Percentiles rank a stretch among this genome's conserved stretches.
Conservation (phyloP, 2,113 vertebrate genomes). For the Neogale vison region DNA sequence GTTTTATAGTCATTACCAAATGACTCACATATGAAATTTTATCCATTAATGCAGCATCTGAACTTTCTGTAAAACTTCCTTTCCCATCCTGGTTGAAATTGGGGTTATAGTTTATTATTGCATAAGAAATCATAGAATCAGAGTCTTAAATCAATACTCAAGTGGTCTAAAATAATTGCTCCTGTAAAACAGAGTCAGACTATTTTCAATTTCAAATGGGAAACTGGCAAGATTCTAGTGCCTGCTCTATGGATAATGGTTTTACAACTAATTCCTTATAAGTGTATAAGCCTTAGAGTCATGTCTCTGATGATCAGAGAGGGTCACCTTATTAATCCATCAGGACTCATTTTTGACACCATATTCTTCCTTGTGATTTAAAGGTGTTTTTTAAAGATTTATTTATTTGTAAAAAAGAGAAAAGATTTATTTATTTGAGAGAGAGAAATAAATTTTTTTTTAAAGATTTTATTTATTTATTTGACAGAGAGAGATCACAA, state of each 20-base stretch:
- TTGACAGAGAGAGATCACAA: neutral
- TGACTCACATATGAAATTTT: neutral
- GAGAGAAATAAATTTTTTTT: no score
- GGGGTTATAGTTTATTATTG: slow-evolving; percentile 32
- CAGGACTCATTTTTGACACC: neutral
- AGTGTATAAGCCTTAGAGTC: neutral
- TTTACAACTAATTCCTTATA: slow-evolving; percentile 3
- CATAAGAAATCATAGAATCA: slow-evolving; percentile 4
- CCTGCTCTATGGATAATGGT: neutral
- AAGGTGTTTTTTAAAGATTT: neutral
- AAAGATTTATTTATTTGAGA: neutral
- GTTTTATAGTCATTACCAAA: neutral
- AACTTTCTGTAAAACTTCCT: neutral
- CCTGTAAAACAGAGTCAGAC: slow-evolving; percentile 32
- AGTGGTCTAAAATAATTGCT: slow-evolving; percentile 44
- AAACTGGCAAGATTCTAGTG: neutral
- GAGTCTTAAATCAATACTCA: slow-evolving; percentile 43
- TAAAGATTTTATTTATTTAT: neutral
- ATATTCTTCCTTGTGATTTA: neutral
- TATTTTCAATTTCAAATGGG: slow-evolving; percentile 15
- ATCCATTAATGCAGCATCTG: slow-evolving; percentile 6
- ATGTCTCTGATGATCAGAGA: neutral
- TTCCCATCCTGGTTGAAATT: neutral
- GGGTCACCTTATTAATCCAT: neutral
- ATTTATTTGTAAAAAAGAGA: neutral